Percentiles rank a stretch among this genome's conserved stretches.
phyloP scores from a whole-genome alignment of 2,888 invertebrate species.

The Aspidapion aeneum region DNA sequence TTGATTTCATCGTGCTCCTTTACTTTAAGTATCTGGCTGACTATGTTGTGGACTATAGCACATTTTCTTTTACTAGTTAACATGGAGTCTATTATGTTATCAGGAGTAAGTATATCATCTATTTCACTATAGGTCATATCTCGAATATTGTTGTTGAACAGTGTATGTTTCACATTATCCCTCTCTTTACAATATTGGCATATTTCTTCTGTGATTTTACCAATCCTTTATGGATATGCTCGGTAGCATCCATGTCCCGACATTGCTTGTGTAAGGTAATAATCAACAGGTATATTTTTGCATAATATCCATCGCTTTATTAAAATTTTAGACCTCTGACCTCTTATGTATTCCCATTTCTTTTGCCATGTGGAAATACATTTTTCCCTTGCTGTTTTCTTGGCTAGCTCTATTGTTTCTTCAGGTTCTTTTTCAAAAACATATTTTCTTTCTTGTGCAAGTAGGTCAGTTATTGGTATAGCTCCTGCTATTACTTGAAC shows the following conservation, averaged over 20 bases:
- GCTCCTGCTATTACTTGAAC: not conserved
- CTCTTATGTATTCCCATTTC: not conserved
- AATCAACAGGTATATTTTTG: not conserved
- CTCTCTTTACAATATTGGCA: not conserved
- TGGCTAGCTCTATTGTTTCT: not conserved
- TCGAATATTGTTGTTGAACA: not conserved
- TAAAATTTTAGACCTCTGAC: not conserved
- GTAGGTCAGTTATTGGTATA: not conserved
- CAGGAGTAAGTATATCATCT: not conserved
- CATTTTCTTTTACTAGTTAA: not conserved
- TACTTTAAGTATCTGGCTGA: not conserved
- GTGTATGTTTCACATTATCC: not conserved
- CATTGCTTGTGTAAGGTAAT: not conserved
- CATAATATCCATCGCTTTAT: not conserved
- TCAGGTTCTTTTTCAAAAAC: not conserved
- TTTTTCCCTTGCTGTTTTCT: not conserved
- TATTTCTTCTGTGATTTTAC: no score
- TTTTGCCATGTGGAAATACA: not conserved
- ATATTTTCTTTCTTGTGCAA: not conserved
- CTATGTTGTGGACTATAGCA: not conserved
- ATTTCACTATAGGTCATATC: not conserved
- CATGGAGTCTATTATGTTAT: not conserved
- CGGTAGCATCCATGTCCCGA: not conserved
- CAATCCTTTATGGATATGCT: no score
- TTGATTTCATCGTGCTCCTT: not conserved